Evolutionary conservation across 2,888 invertebrate genomes (phyloP), one percentile per base, ranked within the genome.

Genomic region (Cordylochernes scorpioides): DNA sequence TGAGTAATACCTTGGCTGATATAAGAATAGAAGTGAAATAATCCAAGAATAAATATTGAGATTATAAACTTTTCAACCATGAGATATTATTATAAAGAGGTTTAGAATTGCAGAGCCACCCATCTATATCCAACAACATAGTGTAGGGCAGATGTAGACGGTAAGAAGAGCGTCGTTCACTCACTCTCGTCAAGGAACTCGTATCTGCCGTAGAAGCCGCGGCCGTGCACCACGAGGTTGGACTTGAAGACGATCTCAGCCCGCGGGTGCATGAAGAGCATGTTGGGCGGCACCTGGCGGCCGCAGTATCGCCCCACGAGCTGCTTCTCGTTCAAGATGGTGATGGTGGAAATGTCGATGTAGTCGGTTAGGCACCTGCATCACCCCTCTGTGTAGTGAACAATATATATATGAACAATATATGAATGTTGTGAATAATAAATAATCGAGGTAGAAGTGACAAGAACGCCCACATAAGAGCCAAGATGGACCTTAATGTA

Each of bases 261-360:
- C 15, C 42, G 44, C 3, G 50, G 49, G 32, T 49, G 46, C 34
- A 50, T 44, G 24, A 48, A 45, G 1, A 48, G 38, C 28, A 50
- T 39, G 7, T 47, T 46, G 7, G 37, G 36, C n/a, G 48, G 46
- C 15, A 45, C 35, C 7, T 42, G 28, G 4, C 32, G 34, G 5
- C 51, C 51, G 32, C 51, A 51, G 38, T 43, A 51, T 12, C 51
- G 42, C 2, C 49, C 49, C 5, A 48, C 41, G 16, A 49, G 31
- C 26, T 40, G 31, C 27, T 41, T 42, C 19, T 33, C 39, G n/a
- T 41, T 41, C n/a, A 31, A 33, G 13, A 45, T 39, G 32, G 47
- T 48, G 28, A 49, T 45, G 12, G 49, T 49, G n/a, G 47, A 46
- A 13, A 51, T 39, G 34, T 49, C 49, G 29, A 50, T 40, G 38